A percentile compares a stretch with the other conserved stretches of the same genome.
Evolutionary conservation across 92 coral and sea anemone genomes (phyloP).

Genomic region (Epizoanthus scotinus): DNA sequence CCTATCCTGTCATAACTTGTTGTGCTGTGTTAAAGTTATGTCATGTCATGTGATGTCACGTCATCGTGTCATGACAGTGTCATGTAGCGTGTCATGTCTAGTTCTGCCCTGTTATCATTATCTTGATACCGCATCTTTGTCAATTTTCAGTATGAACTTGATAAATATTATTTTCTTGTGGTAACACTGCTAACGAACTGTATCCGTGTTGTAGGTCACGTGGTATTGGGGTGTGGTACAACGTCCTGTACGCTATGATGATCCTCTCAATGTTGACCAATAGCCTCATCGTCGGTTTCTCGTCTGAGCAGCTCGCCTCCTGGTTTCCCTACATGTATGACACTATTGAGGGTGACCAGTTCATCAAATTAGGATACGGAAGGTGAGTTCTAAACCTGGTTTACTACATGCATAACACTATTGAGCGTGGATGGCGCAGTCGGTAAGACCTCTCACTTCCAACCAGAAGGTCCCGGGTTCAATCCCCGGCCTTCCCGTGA

Average conservation of each 20-base stretch:
- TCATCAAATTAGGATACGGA: slow-evolving; percentile 89
- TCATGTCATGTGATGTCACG: too few species aligned
- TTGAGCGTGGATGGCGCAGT: too few species aligned
- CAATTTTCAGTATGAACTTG: neutral
- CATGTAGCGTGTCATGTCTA: too few species aligned
- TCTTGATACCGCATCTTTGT: neutral
- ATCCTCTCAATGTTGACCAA: slow-evolving; percentile 96
- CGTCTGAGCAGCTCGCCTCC: slow-evolving; percentile 95
- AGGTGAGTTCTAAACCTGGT: slow-evolving; percentile 46
- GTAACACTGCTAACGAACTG: too few species aligned
- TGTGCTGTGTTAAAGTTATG: too few species aligned
- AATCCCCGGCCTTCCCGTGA: too few species aligned
- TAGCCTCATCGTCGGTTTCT: slow-evolving; percentile 94
- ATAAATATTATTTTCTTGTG: neutral
- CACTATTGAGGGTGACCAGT: slow-evolving; percentile 95
- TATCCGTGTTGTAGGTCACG: slow-evolving; percentile 59
- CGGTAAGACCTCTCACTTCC: too few species aligned
- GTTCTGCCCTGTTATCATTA: too few species aligned
- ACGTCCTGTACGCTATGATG: slow-evolving; percentile 92
- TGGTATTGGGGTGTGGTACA: slow-evolving; percentile 97
- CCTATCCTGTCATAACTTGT: too few species aligned
- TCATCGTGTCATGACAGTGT: too few species aligned
- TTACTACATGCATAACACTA: neutral
- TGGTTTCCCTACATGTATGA: slow-evolving; percentile 99
- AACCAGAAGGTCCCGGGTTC: too few species aligned